Evolutionary conservation across 2,888 invertebrate species (phyloP).

Genomic region (Luffia ferchaultella): DNA sequence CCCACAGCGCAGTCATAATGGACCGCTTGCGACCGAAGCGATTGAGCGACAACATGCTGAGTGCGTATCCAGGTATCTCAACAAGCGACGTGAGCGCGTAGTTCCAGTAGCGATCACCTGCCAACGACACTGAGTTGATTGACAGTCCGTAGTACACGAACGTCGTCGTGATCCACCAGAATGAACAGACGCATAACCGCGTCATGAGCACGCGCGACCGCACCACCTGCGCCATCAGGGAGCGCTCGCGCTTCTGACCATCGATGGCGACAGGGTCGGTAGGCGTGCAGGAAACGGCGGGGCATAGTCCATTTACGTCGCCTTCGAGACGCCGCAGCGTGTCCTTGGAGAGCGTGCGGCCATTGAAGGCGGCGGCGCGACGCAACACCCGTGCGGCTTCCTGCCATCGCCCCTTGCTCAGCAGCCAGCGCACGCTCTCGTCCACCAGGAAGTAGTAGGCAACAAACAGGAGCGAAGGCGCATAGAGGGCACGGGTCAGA

Average conservation of each 20-base stretch:
- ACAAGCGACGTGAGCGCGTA: slow-evolving; percentile 73
- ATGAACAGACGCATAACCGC: slow-evolving; percentile 70
- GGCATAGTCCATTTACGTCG: background rate
- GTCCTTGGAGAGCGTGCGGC: slow-evolving; percentile 40
- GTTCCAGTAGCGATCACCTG: slow-evolving; percentile 79
- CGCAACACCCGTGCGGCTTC: slow-evolving; percentile 57
- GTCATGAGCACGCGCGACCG: slow-evolving; percentile 57
- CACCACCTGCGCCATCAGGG: slow-evolving; percentile 41
- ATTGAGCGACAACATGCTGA: slow-evolving; percentile 66
- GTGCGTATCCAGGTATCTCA: slow-evolving; percentile 71
- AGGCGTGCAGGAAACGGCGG: background rate
- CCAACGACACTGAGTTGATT: slow-evolving; percentile 77
- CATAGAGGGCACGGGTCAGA: slow-evolving; percentile 67
- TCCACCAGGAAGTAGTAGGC: slow-evolving; percentile 69
- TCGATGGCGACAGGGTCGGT: too few relatives aligned
- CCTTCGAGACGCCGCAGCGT: slow-evolving; percentile 26
- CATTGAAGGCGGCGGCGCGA: slow-evolving; percentile 52
- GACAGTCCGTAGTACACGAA: slow-evolving; percentile 84
- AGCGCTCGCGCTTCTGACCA: slow-evolving; percentile 13
- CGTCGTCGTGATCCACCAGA: slow-evolving; percentile 82
- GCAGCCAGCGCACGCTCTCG: slow-evolving; percentile 76
- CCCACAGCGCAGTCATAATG: slow-evolving; percentile 62
- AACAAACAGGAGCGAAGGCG: slow-evolving; percentile 69
- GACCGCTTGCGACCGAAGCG: slow-evolving; percentile 65
- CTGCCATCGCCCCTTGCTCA: slow-evolving; percentile 65